Base-by-base conservation (phyloP, 2,797 vertebrate species). In the Labeo calbasu region DNA sequence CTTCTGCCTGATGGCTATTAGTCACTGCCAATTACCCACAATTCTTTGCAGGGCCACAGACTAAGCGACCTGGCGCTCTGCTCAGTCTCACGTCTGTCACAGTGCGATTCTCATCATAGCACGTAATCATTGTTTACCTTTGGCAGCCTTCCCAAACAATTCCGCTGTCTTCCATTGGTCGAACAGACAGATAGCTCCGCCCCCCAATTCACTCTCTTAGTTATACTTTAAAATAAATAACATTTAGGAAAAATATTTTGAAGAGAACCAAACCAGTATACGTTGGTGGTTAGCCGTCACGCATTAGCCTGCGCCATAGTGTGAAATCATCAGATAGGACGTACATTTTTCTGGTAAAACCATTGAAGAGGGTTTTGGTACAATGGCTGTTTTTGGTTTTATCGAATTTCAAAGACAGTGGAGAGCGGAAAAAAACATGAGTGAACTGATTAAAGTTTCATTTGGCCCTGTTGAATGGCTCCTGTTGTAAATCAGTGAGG, bases 11-110 rank as follows among this genome's bases (percentile, higher is more conserved):
- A 92, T 91, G 88, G 89, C 90, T 89, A 87, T 93, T 91, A 89
- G 89, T 93, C 90, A 89, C 89, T 91, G 92, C 90, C 90, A 92
- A 88, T 91, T 90, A 87, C 88, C 88, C 23, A 88, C 48, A 66
- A 88, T 89, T 77, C 80, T 87, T 83, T 89, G 91, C 87, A 77
- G 87, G 89, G 85, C 86, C 21, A 61, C 76, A 79, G 78, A 77
- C 71, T 83, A 46, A 72, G 78, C 79, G 78, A 84, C 72, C 77
- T 61, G 17, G 40, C 48, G 23, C 36, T 83, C 23, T 48, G 65
- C 36, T 63, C 63, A 75, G 70, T 79, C 55, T 81, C 82, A 57
- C 36, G 40, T n/a, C 28, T 70, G 32, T 76, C 43, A 65, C 40
- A 53, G 53, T 46, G 43, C 11, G 3, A 61, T 66, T 76, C 21